A percentile compares a stretch with the other conserved stretches of the same genome.
phyloP scores from a whole-genome alignment of 1,140 invertebrate genomes.

The Eulimnadia texana region DNA sequence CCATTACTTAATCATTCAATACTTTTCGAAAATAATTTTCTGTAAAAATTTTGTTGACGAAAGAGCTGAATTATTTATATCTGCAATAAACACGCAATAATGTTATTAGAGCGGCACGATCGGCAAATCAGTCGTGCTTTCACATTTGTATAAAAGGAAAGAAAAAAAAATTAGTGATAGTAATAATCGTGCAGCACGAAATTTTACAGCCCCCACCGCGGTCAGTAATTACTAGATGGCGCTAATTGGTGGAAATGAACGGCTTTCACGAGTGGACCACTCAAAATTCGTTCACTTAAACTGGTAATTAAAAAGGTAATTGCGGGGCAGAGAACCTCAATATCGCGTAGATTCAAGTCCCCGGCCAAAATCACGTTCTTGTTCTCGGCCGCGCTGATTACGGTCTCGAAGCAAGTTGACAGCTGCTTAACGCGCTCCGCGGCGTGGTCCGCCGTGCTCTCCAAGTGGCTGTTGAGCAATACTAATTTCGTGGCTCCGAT shows the following conservation, averaged over 20 bases:
- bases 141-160: no score
- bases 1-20: no score
- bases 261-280: no score
- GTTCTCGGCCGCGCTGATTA: slow-evolving; percentile 25
- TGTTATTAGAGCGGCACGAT: not conserved
- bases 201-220: no score
- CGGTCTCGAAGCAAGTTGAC: slow-evolving; percentile 28
- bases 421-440: slow-evolving; percentile 35
- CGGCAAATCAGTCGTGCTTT: not conserved
- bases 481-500: slow-evolving; percentile 31
- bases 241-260: no score
- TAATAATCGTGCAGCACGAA: no score
- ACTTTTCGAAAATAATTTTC: no score
- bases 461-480: slow-evolving; percentile 42
- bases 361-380: slow-evolving; percentile 40
- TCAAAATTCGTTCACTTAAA: no score
- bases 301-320: not conserved
- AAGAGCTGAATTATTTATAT: no score
- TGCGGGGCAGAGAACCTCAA: slow-evolving; percentile 33
- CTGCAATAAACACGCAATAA: not conserved
- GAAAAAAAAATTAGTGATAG: no score
- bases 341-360: slow-evolving; percentile 43
- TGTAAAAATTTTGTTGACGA: no score
- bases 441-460: slow-evolving; percentile 37
- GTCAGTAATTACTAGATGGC: no score